A percentile compares a stretch with the other conserved stretches of the same genome.
Evolutionary conservation across 2,888 invertebrate genomes (phyloP).

Genomic region (Linnaemya vulpina): DNA sequence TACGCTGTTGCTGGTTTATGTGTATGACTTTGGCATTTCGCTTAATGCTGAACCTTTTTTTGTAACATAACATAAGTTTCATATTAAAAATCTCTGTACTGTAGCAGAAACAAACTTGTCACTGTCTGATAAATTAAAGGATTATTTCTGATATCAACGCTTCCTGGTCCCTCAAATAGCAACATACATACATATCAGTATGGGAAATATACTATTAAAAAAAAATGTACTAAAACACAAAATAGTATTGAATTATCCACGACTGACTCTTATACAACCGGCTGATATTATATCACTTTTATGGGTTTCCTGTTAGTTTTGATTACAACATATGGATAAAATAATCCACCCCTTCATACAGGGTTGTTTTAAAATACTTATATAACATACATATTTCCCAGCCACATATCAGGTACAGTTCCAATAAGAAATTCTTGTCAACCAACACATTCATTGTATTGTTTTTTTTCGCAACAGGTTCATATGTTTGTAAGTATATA

Average conservation of each 20-base stretch:
- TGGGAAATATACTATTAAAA: background rate
- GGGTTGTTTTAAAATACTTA: conserved; percentile 18
- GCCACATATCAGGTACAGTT: conserved; percentile 68
- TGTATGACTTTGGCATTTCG: no score
- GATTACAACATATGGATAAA: background rate
- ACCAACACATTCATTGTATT: background rate
- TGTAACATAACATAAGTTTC: no score
- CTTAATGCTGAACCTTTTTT: no score
- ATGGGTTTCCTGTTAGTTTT: background rate
- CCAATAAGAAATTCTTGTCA: conserved; percentile 64
- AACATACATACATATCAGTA: no score
- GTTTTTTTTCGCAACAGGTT: background rate
- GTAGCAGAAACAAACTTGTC: no score
- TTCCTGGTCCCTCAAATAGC: no score
- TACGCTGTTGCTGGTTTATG: no score
- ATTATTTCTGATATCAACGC: no score
- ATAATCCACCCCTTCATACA: conserved; percentile 36
- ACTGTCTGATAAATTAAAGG: no score
- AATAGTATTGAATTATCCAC: background rate
- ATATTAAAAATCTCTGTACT: no score
- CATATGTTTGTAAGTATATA: no score
- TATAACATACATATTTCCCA: background rate
- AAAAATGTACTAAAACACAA: background rate
- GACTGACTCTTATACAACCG: background rate
- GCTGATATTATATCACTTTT: background rate